phyloP scores from a whole-genome alignment of 2,797 vertebrate genomes.

The Trichosurus vulpecula region DNA sequence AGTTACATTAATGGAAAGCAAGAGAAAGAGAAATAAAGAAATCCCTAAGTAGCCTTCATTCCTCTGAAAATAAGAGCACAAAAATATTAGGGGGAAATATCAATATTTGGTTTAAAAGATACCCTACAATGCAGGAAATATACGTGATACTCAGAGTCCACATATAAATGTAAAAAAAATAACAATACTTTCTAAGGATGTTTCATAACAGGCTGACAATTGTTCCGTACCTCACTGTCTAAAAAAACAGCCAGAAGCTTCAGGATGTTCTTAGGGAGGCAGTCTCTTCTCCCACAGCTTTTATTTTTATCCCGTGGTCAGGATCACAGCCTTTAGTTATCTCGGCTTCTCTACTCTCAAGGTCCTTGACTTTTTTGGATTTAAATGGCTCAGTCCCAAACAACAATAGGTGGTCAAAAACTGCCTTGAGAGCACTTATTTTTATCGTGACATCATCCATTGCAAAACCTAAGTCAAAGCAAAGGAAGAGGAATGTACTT shows the following conservation, averaged over 20 bases:
- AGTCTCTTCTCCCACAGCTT: constrained; percentile 78
- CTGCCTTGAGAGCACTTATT: constrained; percentile 91
- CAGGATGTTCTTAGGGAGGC: constrained; percentile 87
- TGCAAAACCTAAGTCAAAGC: constrained; percentile 90
- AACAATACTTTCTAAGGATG: background rate
- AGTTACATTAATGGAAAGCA: background rate
- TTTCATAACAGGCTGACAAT: background rate
- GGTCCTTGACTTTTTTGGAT: constrained; percentile 62
- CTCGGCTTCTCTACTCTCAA: constrained; percentile 63
- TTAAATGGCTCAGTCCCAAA: constrained; percentile 94
- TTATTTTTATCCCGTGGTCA: constrained; percentile 69
- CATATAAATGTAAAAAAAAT: background rate
- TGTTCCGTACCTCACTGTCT: constrained; percentile 91
- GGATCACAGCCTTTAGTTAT: constrained; percentile 58
- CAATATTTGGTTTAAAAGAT: constrained; percentile 38
- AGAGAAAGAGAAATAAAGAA: constrained; percentile 33
- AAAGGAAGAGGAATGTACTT: background rate
- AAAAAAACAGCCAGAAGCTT: constrained; percentile 92
- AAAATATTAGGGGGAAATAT: background rate
- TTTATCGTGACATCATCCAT: constrained; percentile 94
- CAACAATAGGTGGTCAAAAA: constrained; percentile 93
- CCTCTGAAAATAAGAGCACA: constrained; percentile 10
- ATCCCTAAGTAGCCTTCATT: background rate
- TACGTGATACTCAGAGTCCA: background rate
- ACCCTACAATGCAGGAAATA: constrained; percentile 37